Evolutionary conservation across 2,113 vertebrate species (phyloP), one percentile per base, ranked within the genome.

Genomic region (Entelurus aequoreus): DNA sequence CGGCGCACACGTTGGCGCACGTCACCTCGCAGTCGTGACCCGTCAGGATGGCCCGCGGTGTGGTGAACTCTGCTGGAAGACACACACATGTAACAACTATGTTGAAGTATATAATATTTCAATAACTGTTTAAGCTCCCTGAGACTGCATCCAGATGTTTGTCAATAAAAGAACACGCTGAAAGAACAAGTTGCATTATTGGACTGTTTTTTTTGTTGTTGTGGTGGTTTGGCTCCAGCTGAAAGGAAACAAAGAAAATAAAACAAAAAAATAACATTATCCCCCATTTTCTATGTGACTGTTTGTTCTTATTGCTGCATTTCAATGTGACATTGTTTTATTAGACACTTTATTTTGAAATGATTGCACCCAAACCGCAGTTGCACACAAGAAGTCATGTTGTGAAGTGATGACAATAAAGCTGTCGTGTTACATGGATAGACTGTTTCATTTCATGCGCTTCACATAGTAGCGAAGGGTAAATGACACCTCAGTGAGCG

Each of bases 21-120:
- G 94, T 96, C 82, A 99, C 90, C 83, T 97, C 96, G 50, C 88
- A 94, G 90, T 99, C 95, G 0, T 99, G 96, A 60, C 96, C 96
- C 0, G 97, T 98, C 80, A 99, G 68, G 65, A 98, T 88, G 77
- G 96, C 94, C 68, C 96, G 90, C 2, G 96, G 94, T 48, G 90
- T 92, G 73, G 93, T 93, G 52, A 94, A 94, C 80, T 93, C 94
- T 77, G 90, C 94, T 94, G 75, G n/a, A 78, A 75, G 6, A 7
- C 56, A 75, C 28, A 72, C 14, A 75, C 16, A 60, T n/a, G 5
- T 42, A 14, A 57, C 28, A 14, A 15, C 13, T 28, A 28, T 28
- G 28, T 28, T n/a, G n/a, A n/a, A n/a, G n/a, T n/a, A n/a, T n/a
- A n/a, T 19, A 28, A 28, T 28, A 28, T 28, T 28, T 28, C 1